These are phyloP conservation scores for Campoplex nolae DNA, from an alignment of 2,888 invertebrate species.

Conservation along the genomic window DNA sequence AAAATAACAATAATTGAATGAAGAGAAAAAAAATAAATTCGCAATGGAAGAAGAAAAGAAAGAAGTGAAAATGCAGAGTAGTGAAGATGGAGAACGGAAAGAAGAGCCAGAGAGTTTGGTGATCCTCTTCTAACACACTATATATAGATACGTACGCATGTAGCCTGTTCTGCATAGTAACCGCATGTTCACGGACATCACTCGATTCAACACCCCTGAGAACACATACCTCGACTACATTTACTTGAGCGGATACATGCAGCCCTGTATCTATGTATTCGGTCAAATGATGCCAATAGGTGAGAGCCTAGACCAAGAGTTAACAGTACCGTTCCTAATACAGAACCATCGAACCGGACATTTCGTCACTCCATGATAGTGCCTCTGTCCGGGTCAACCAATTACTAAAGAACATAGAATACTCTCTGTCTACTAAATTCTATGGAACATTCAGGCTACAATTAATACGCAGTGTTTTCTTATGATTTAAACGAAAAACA, in stretches of 20 bases:
- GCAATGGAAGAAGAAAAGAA: background rate
- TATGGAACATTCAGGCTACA: background rate
- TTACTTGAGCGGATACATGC: slow-evolving; percentile 18
- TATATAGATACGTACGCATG: slow-evolving; percentile 8
- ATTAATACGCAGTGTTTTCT: background rate
- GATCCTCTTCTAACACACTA: slow-evolving; percentile 12
- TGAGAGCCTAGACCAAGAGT: background rate
- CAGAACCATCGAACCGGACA: slow-evolving; percentile 2
- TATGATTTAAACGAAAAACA: background rate
- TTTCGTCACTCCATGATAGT: slow-evolving; percentile 5
- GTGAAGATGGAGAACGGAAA: background rate
- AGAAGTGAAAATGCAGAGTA: background rate
- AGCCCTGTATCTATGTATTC: background rate
- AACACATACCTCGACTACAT: slow-evolving; percentile 26
- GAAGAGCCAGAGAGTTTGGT: background rate
- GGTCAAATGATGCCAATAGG: slow-evolving; percentile 7
- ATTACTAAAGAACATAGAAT: background rate
- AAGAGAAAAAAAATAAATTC: background rate
- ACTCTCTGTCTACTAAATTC: background rate
- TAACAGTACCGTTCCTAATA: background rate
- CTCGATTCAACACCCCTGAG: slow-evolving; percentile 46
- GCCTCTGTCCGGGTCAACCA: background rate
- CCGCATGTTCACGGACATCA: slow-evolving; percentile 36
- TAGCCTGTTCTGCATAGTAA: slow-evolving; percentile 22
- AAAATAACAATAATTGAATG: background rate